Evolutionary conservation across 2,797 vertebrate species (phyloP), one percentile per base, ranked within the genome.

Genomic region (Botia kubotai): DNA sequence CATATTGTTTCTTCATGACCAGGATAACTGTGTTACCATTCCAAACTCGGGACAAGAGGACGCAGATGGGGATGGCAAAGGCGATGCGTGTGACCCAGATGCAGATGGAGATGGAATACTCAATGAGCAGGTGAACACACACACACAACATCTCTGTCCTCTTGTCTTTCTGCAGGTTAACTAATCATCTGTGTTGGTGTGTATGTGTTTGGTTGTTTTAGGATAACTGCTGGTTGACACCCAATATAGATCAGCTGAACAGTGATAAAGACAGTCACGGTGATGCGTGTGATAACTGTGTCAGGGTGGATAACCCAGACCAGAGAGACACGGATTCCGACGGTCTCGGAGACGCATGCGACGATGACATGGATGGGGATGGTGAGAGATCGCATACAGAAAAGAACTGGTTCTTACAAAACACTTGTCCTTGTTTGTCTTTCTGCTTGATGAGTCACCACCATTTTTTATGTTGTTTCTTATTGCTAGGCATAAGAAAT

Each of bases 41-140:
- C 98, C 98, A 6, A 99, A 99, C 90, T 99, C 98, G 3, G 98
- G 98, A 70, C 98, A 99, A 93, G 98, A 99, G 87, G 98, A 99
- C 63, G 96, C 96, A 0, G 98, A 99, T 88, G 86, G 88, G 78
- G 96, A 99, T 39, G 94, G 96, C 29, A 84, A 91, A 0, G 98
- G 98, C 72, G 95, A 99, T 46, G 92, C 97, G 0, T 99, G 98
- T 84, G 98, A 99, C 0, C 94, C 95, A 0, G 98, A 99, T 74
- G 97, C 98, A 0, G 98, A 99, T 68, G 98, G 98, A 23, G 98
- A 99, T 6, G 95, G 97, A 19, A 97, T 99, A 89, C 89, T 86
- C 1, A 99, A 99, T 14, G 97, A 97, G 53, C 96, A 98, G 97
- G 98, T 98, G 68, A 19, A 75, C 39, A 66, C 19, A 63, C 17